Evolutionary conservation across 2,888 invertebrate species (phyloP).

Genomic region (Hemicrepidius hirtus): DNA sequence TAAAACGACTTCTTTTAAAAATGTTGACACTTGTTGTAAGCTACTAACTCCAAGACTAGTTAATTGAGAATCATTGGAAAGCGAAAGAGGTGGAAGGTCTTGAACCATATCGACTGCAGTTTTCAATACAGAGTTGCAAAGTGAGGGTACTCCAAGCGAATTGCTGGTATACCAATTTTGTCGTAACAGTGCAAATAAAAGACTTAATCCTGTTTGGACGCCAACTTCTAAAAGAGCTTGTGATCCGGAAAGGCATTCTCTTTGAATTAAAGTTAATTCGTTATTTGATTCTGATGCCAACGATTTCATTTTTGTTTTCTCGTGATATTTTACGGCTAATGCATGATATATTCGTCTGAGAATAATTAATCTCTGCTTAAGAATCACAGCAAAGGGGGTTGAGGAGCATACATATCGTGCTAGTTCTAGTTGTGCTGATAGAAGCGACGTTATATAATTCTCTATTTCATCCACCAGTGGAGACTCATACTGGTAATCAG

Average conservation of each 20-base stretch:
- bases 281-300: constrained; percentile 44
- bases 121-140: constrained; percentile 77
- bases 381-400: constrained; percentile 75
- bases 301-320: constrained; percentile 67
- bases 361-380: constrained; percentile 75
- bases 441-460: constrained; percentile 73
- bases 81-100: constrained; percentile 75
- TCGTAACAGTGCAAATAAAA: constrained; percentile 76
- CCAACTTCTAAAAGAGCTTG: constrained; percentile 78
- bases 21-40: constrained; percentile 74
- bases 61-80: constrained; percentile 77
- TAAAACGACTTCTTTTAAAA: constrained; percentile 74
- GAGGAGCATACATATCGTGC: constrained; percentile 75
- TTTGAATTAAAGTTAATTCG: constrained; percentile 42
- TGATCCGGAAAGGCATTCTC: constrained; percentile 68
- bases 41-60: constrained; percentile 73
- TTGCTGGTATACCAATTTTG: constrained; percentile 76
- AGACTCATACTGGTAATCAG: constrained; percentile 75
- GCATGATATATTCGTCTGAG: constrained; percentile 77
- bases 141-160: constrained; percentile 69
- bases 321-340: constrained; percentile 74
- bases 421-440: constrained; percentile 74
- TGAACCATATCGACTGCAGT: constrained; percentile 75
- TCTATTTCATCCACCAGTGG: constrained; percentile 73
- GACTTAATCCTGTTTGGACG: constrained; percentile 76